Conservation (phyloP, 2,797 vertebrate genomes). For the Falco novaeseelandiae region DNA sequence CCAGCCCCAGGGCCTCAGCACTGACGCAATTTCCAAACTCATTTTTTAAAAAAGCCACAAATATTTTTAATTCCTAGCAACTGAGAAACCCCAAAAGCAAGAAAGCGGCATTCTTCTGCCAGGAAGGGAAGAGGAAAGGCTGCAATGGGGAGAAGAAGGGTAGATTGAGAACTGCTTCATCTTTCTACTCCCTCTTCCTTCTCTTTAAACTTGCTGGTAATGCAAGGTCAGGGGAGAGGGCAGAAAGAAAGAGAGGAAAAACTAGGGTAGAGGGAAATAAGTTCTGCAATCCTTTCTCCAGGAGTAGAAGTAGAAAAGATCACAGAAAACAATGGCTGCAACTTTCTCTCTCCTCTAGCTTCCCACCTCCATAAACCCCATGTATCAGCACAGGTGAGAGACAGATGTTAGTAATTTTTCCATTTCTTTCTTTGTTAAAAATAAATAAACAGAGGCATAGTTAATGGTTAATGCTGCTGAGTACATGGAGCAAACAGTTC, state of each 20-base stretch:
- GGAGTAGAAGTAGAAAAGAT: not conserved
- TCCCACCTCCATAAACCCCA: not conserved
- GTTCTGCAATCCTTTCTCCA: not conserved
- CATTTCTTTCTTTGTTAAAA: not conserved
- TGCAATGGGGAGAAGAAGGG: not conserved
- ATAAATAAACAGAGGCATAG: not conserved
- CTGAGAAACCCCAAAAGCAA: constrained; percentile 57
- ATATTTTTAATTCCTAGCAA: constrained; percentile 70
- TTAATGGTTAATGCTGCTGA: constrained; percentile 47
- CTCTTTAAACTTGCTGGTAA: not conserved
- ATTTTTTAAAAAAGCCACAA: constrained; percentile 59
- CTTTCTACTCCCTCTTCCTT: not conserved
- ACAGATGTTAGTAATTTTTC: not conserved
- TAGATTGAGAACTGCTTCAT: not conserved
- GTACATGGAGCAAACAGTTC: constrained; percentile 16
- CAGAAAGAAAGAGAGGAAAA: not conserved
- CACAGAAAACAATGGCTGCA: not conserved
- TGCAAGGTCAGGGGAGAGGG: not conserved
- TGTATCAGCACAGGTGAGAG: not conserved
- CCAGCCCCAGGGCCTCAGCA: constrained; percentile 22
- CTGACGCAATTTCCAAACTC: constrained; percentile 53
- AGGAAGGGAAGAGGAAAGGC: constrained; percentile 14
- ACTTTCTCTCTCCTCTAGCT: not conserved
- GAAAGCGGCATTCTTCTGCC: constrained; percentile 21
- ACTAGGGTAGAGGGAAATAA: not conserved